Evolutionary conservation across 2,888 invertebrate species (phyloP).

Genomic region (Lasius fuliginosus): DNA sequence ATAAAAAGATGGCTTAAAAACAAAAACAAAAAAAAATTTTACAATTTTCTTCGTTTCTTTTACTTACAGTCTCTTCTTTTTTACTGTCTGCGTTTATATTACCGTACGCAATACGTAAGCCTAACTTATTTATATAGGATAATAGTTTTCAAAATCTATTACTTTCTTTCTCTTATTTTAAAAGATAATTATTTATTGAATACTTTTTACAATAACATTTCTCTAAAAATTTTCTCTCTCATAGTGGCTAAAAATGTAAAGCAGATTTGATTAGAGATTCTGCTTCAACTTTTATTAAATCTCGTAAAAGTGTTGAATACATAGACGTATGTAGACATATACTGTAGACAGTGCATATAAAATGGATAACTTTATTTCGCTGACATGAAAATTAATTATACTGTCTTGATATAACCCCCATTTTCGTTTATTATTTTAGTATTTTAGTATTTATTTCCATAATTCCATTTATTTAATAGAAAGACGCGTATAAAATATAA

Average conservation of each 20-base stretch:
- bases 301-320: slow-evolving; percentile 36
- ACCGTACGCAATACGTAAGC: background rate
- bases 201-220: slow-evolving; percentile 6
- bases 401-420: slow-evolving; percentile 20
- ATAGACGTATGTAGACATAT: background rate
- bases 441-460: slow-evolving; percentile 9
- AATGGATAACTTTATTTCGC: slow-evolving; percentile 31
- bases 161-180: background rate
- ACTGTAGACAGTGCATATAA: slow-evolving; percentile 3
- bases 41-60: background rate
- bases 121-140: background rate
- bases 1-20: too few relatives aligned
- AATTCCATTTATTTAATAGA: background rate
- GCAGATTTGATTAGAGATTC: slow-evolving; percentile 15
- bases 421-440: slow-evolving; percentile 15
- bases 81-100: slow-evolving; percentile 13
- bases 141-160: background rate
- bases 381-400: slow-evolving; percentile 36
- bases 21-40: background rate
- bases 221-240: slow-evolving; percentile 15
- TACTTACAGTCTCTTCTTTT: background rate
- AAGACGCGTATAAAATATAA: slow-evolving; percentile 4
- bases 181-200: slow-evolving; percentile 1
- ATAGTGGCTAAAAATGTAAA: slow-evolving; percentile 9
- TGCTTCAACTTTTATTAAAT: slow-evolving; percentile 41